Percentiles rank a stretch among this genome's conserved stretches.
These are phyloP conservation scores for Acleris literana DNA, from an alignment of 2,888 invertebrate genomes.

Conservation along the genomic window DNA sequence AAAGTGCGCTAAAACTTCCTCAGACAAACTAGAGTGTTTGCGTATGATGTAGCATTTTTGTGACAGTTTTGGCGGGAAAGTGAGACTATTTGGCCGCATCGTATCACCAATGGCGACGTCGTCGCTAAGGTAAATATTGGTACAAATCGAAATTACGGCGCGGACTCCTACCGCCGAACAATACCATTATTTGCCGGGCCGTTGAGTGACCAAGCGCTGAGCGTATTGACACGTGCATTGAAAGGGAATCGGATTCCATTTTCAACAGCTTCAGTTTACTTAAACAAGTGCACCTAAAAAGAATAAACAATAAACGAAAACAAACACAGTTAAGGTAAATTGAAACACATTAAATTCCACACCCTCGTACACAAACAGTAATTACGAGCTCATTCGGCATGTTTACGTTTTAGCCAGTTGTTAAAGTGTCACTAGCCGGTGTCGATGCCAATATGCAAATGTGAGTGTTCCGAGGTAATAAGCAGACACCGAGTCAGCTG, in stretches of 20 bases:
- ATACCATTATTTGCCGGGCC: conserved; percentile 33
- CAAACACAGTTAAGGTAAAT: conserved; percentile 41
- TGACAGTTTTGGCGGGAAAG: conserved; percentile 58
- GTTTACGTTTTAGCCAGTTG: conserved; percentile 41
- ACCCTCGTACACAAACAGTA: conserved; percentile 41
- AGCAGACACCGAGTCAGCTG: conserved; percentile 31
- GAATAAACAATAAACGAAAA: conserved; percentile 39
- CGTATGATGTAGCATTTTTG: conserved; percentile 56
- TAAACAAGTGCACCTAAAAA: conserved; percentile 22
- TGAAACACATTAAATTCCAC: conserved; percentile 41
- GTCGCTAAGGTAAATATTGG: conserved; percentile 75
- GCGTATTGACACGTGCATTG: conserved; percentile 48
- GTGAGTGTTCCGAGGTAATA: conserved; percentile 31
- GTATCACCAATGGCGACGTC: conserved; percentile 56
- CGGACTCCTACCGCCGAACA: conserved; percentile 20
- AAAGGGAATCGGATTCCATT: conserved; percentile 18
- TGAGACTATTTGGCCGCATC: conserved; percentile 40
- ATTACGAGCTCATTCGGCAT: conserved; percentile 43
- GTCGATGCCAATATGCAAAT: conserved; percentile 46
- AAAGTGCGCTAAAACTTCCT: conserved; percentile 43
- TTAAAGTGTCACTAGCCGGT: conserved; percentile 39
- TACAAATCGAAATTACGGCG: conserved; percentile 37
- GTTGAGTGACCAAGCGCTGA: conserved; percentile 17
- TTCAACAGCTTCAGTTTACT: conserved; percentile 23
- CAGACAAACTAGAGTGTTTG: conserved; percentile 25